These are phyloP conservation scores for Ephydatia muelleri DNA, from an alignment of 37 sponge, comb jelly and placozoan species.

Conservation along the genomic window DNA sequence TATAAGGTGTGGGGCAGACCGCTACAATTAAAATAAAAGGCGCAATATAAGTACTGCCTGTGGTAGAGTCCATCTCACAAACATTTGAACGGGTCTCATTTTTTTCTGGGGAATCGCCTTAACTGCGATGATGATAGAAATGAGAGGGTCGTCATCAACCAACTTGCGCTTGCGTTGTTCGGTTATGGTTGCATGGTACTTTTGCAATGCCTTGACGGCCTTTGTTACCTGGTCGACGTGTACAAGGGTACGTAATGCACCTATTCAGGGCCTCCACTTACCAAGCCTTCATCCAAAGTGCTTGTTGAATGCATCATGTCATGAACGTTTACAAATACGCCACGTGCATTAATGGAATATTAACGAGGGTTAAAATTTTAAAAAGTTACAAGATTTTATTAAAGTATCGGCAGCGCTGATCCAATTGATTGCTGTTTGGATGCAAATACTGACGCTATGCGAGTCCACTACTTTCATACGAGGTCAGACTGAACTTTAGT, in stretches of 20 bases:
- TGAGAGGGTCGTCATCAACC: conserved; percentile 44
- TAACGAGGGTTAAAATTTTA: neutral
- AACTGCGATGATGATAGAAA: conserved; percentile 55
- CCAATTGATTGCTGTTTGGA: too few species aligned
- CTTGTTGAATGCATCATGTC: neutral
- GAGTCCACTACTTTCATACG: too few species aligned
- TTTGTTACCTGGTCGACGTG: conserved; percentile 33
- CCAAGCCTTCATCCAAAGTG: conserved; percentile 4
- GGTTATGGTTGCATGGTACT: conserved; percentile 34
- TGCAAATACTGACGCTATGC: too few species aligned
- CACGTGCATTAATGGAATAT: neutral
- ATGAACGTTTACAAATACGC: neutral
- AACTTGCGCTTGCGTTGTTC: conserved; percentile 31
- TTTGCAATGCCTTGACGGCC: conserved; percentile 69
- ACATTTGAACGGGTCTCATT: conserved; percentile 61
- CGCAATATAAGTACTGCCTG: neutral
- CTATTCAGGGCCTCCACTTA: conserved; percentile 5
- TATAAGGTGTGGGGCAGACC: conserved; percentile 69
- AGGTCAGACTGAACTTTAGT: too few species aligned
- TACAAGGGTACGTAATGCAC: neutral
- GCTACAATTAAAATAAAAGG: conserved; percentile 24
- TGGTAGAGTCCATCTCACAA: neutral
- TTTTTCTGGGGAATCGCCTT: conserved; percentile 73
- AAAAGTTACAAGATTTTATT: too few species aligned
- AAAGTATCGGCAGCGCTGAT: too few species aligned